These are phyloP conservation scores for Sandelia bainsii DNA, from an alignment of 2,797 vertebrate genomes.

Conservation along the genomic window DNA sequence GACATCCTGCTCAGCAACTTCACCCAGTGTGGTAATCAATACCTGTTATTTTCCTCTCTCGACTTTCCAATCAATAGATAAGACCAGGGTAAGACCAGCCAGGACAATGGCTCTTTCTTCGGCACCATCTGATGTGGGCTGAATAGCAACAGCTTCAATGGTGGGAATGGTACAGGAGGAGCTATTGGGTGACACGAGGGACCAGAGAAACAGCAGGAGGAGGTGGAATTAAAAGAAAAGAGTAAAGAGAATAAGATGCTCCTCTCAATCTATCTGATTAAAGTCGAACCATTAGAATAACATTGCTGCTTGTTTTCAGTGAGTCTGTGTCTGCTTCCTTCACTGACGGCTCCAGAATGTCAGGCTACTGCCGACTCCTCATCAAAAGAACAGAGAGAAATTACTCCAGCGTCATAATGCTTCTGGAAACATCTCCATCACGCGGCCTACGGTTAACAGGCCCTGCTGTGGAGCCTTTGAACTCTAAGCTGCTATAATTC, in stretches of 20 bases:
- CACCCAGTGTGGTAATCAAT: conserved; percentile 80
- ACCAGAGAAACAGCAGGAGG: conserved; percentile 70
- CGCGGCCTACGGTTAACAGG: conserved; percentile 63
- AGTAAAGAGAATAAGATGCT: conserved; percentile 71
- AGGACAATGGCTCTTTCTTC: conserved; percentile 83
- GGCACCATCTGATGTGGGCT: conserved; percentile 78
- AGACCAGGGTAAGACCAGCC: conserved; percentile 71
- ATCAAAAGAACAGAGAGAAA: conserved; percentile 74
- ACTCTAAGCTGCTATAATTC: conserved; percentile 81
- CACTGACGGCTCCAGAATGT: conserved; percentile 49
- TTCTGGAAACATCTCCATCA: conserved; percentile 81
- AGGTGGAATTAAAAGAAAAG: conserved; percentile 55
- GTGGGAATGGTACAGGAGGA: conserved; percentile 78
- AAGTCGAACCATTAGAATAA: conserved; percentile 53
- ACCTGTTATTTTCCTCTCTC: conserved; percentile 78
- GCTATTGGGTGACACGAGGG: conserved; percentile 80
- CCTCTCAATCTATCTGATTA: conserved; percentile 59
- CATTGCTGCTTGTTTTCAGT: conserved; percentile 32
- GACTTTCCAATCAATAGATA: conserved; percentile 85
- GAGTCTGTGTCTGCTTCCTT: conserved; percentile 53
- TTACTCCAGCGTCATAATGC: conserved; percentile 71
- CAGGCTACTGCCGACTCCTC: conserved; percentile 53
- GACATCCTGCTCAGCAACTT: conserved; percentile 71
- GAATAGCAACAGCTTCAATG: conserved; percentile 75
- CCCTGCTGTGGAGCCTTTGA: conserved; percentile 81